These are phyloP conservation scores for Muntiacus muntjak DNA, from an alignment of 2,113 vertebrate genomes.

Conservation along the genomic window DNA sequence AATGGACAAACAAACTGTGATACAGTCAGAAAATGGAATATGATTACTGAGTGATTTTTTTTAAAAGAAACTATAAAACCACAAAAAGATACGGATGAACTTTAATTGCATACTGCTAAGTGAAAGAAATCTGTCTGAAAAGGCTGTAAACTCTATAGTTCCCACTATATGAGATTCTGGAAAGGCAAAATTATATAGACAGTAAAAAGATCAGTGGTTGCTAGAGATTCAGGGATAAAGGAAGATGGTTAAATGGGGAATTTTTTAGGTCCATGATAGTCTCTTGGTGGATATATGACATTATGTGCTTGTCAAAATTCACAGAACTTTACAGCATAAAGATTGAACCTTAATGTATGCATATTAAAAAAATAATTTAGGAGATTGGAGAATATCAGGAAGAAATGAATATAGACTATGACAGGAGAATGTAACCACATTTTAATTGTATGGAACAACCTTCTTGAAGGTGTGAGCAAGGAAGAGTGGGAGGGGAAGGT, in stretches of 20 bases:
- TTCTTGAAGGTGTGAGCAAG: neutral
- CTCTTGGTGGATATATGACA: neutral
- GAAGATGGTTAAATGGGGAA: neutral
- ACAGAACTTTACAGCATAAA: neutral
- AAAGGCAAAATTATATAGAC: neutral
- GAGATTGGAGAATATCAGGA: neutral
- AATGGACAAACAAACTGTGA: neutral
- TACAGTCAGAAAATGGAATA: neutral
- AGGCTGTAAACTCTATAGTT: neutral
- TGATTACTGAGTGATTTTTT: neutral
- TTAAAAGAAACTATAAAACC: neutral
- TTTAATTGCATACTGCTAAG: neutral
- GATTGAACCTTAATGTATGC: neutral
- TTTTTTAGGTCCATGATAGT: neutral
- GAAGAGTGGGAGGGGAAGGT: neutral
- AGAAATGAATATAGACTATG: neutral
- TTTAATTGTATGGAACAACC: neutral
- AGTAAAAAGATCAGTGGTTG: neutral
- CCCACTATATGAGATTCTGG: neutral
- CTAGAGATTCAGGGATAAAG: neutral
- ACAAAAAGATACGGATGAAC: neutral
- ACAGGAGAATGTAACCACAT: neutral
- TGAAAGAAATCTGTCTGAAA: neutral
- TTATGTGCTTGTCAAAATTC: neutral
- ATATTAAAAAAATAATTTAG: neutral